Evolutionary conservation across 1,140 invertebrate species (phyloP).

Genomic region (Drosophila equinoxialis): DNA sequence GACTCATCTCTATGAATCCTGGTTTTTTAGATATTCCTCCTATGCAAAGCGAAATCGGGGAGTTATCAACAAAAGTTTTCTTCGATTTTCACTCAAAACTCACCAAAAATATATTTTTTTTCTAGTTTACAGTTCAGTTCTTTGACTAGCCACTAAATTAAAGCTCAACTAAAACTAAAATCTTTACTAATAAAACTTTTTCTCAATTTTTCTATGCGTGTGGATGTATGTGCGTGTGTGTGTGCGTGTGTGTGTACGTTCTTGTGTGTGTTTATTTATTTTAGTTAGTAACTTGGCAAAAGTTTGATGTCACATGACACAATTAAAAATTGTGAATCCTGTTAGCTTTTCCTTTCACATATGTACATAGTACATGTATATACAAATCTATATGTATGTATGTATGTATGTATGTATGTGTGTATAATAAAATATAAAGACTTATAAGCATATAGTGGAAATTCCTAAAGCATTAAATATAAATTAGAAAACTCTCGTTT

Average conservation of each 20-base stretch:
- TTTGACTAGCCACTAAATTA: not conserved
- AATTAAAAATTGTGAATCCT: constrained; percentile 4
- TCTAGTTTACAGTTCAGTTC: no score
- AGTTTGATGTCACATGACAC: constrained; percentile 5
- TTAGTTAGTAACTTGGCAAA: constrained; percentile 6
- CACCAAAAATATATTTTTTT: no score
- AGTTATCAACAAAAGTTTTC: no score
- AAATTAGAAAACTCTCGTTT: constrained; percentile 10
- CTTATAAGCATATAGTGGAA: constrained; percentile 4
- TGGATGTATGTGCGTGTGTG: not conserved
- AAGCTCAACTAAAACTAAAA: not conserved
- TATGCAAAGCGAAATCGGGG: no score
- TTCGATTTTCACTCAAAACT: no score
- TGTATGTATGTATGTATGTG: no score
- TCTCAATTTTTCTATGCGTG: not conserved
- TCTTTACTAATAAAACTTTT: not conserved
- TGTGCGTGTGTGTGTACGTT: not conserved
- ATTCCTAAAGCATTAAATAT: constrained; percentile 10
- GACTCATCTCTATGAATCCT: no score
- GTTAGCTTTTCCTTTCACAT: not conserved
- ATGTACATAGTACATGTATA: not conserved
- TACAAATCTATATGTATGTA: not conserved
- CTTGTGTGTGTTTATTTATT: not conserved
- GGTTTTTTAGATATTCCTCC: no score
- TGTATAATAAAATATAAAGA: not conserved